A percentile compares a stretch with the other conserved stretches of the same genome.
These are phyloP conservation scores for Seriola rivoliana DNA, from an alignment of 2,113 vertebrate genomes.

Conservation along the genomic window DNA sequence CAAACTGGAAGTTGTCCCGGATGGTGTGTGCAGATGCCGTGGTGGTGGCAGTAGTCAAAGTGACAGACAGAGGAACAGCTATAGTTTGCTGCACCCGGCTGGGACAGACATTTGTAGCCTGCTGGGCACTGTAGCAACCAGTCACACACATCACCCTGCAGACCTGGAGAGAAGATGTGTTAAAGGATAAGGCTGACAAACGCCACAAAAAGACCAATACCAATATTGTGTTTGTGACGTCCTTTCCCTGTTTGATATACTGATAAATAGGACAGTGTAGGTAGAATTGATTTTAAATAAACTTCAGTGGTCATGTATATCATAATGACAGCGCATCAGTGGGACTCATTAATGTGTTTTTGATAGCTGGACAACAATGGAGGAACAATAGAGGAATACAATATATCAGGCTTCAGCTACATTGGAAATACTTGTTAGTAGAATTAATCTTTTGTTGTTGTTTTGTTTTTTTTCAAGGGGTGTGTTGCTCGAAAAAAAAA, in stretches of 20 bases:
- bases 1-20: slow-evolving; percentile 83
- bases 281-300: too few species aligned
- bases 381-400: too few species aligned
- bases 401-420: too few species aligned
- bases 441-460: background rate
- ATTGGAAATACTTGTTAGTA: background rate
- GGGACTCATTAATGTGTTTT: too few species aligned
- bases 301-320: background rate
- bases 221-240: too few species aligned
- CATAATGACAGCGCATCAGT: background rate
- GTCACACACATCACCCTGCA: slow-evolving; percentile 81
- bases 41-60: slow-evolving; percentile 87
- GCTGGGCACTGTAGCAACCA: slow-evolving; percentile 84
- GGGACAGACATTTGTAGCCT: slow-evolving; percentile 83
- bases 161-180: slow-evolving; percentile 68
- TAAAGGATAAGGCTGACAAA: background rate
- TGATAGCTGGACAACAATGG: too few species aligned
- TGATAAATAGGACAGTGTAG: too few species aligned
- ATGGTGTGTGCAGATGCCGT: slow-evolving; percentile 89
- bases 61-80: slow-evolving; percentile 89
- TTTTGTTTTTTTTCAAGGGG: too few species aligned
- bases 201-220: too few species aligned
- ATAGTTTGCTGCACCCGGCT: slow-evolving; percentile 63
- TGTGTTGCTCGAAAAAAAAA: background rate
- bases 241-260: background rate